Evolutionary conservation across 1,140 invertebrate genomes (phyloP), one percentile per base, ranked within the genome.

Genomic region (Lepidostoma basale): DNA sequence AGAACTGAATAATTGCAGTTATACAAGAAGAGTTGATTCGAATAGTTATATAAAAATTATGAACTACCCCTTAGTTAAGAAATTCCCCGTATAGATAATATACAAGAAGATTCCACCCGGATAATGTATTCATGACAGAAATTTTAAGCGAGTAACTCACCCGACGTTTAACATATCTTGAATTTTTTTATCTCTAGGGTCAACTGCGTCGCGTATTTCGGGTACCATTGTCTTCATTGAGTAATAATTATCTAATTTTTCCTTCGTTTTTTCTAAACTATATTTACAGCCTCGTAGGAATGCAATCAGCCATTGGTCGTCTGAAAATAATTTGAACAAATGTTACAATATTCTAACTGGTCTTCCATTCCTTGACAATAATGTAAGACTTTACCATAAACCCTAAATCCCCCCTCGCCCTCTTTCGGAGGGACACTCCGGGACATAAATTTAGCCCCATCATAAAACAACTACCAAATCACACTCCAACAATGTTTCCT

Each of bases 231-330:
- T 76, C 63, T 76, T 75, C 39, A 78, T 52, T 0, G 77, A 83
- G 69, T 86, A 86, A 75, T 89, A 92, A 81, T 90, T 89, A 77
- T 95, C 92, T 45, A 95, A 75, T 80, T 95, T 95, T 72, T 84
- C 84, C 78, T 94, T 94, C 20, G 88, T 88, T 76, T 90, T 90
- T 75, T 94, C 92, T 66, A 93, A 75, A 18, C 91, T 92, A 74
- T 91, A 93, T 81, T 94, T 95, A 77, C 90, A 92, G 9, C 92
- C 92, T 30, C 92, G 83, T 18, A 95, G 77, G 78, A 94, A 94
- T 0, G 90, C 90, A 77, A 90, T 86, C n/a, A 94, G 76, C 76
- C 89, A 86, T 62, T 85, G 78, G 69, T 92, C 90, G 78, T 92
- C 89, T 91, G 74, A 30, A 73, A 75, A n/a, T n/a, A n/a, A n/a